Evolutionary conservation across 2,113 vertebrate species (phyloP).

Genomic region (Narcine bancroftii): DNA sequence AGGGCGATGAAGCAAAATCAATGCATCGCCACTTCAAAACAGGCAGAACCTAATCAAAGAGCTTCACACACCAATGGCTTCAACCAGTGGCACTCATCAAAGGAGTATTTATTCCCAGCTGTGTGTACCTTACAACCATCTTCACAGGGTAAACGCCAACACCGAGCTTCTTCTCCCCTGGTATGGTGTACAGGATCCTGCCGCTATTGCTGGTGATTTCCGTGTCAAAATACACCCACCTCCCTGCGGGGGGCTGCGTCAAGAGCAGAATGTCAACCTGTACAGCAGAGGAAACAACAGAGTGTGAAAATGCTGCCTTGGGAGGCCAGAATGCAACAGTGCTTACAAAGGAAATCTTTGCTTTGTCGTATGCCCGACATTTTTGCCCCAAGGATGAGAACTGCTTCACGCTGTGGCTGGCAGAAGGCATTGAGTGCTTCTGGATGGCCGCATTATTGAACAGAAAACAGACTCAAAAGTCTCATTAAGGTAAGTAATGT

Average conservation of each 20-base stretch:
- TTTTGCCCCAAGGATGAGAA: neutral
- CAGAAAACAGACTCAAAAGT: neutral
- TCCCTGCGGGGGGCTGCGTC: conserved; percentile 81
- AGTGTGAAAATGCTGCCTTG: neutral
- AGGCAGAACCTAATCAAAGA: neutral
- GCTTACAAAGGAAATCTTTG: neutral
- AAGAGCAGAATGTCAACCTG: conserved; percentile 90
- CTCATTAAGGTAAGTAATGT: no score
- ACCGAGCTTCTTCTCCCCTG: conserved; percentile 72
- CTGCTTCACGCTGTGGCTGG: neutral
- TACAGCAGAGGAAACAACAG: neutral
- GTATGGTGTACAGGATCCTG: conserved; percentile 76
- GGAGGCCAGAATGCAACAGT: neutral
- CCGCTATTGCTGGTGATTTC: conserved; percentile 91
- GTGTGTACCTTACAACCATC: conserved; percentile 89
- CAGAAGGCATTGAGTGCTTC: neutral
- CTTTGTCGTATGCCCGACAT: neutral
- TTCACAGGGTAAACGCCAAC: conserved; percentile 90
- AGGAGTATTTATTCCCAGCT: neutral
- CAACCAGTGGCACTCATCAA: neutral
- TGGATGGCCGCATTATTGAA: neutral
- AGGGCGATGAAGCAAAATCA: neutral
- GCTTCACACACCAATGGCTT: neutral
- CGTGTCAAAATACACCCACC: conserved; percentile 90
- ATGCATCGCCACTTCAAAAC: neutral